These are phyloP conservation scores for Rhagologus leucostigma DNA, from an alignment of 2,113 vertebrate genomes.

Conservation along the genomic window DNA sequence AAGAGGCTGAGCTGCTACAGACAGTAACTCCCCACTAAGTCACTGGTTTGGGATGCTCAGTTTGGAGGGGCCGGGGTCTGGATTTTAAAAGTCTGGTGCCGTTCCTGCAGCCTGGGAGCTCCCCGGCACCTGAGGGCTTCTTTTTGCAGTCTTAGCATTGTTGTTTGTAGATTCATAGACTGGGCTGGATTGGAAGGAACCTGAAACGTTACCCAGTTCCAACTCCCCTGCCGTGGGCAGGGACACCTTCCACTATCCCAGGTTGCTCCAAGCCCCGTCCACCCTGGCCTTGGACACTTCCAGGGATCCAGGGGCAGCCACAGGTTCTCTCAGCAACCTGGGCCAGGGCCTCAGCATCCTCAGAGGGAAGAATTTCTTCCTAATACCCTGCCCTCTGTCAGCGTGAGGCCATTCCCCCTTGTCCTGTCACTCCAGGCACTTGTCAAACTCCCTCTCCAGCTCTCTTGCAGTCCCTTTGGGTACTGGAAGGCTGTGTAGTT, in stretches of 20 bases:
- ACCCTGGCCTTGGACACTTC: not conserved
- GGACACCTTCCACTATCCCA: not conserved
- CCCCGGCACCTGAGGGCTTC: not conserved
- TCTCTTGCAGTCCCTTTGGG: not conserved
- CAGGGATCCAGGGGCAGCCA: not conserved
- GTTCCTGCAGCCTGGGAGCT: not conserved
- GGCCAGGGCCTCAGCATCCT: not conserved
- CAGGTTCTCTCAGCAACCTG: not conserved
- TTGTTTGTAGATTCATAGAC: not conserved
- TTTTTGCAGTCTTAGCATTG: not conserved
- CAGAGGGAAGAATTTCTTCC: not conserved
- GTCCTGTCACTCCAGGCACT: not conserved
- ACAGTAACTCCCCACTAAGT: not conserved
- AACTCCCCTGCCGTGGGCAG: too few relatives aligned
- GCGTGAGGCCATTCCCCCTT: not conserved
- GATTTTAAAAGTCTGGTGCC: not conserved
- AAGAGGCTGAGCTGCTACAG: not conserved
- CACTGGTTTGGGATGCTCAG: not conserved
- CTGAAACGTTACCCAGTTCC: not conserved
- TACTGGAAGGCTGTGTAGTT: too few relatives aligned
- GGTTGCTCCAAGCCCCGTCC: accelerated
- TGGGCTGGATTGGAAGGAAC: not conserved
- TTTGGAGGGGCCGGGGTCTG: not conserved
- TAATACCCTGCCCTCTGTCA: not conserved
- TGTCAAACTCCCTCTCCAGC: not conserved